These are phyloP conservation scores for Brenthis daphne DNA, from an alignment of 2,888 invertebrate species.

Conservation along the genomic window DNA sequence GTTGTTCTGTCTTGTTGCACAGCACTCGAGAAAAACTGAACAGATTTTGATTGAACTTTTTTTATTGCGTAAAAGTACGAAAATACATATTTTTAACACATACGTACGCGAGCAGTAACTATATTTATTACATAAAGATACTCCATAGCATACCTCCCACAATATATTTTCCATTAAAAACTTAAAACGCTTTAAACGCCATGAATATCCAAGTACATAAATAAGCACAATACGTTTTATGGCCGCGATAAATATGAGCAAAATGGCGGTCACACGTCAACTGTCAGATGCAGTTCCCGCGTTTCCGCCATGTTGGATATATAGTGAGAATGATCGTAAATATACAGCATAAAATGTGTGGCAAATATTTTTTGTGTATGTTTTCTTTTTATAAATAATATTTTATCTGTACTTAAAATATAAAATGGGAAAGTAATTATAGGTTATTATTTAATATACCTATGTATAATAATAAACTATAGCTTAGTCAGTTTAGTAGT, in stretches of 20 bases:
- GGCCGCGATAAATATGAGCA: constrained; percentile 44
- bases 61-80: too few species aligned
- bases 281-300: constrained; percentile 45
- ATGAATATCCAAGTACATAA: constrained; percentile 33
- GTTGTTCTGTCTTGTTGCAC: too few species aligned
- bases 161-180: constrained; percentile 2
- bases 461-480: too few species aligned
- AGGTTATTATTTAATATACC: too few species aligned
- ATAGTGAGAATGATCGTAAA: constrained; percentile 17
- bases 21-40: too few species aligned
- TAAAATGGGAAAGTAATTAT: too few species aligned
- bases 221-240: constrained; percentile 40
- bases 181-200: constrained; percentile 14
- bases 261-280: constrained; percentile 49
- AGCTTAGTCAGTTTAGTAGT: too few species aligned
- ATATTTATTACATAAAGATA: too few species aligned
- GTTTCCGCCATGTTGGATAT: constrained; percentile 20
- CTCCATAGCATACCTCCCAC: background rate
- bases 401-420: background rate
- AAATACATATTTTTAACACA: too few species aligned
- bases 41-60: too few species aligned
- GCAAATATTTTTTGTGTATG: constrained; percentile 1
- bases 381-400: background rate
- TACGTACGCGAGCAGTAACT: too few species aligned
- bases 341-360: constrained; percentile 8